These are phyloP conservation scores for Dryadula phaetusa DNA, from an alignment of 2,888 invertebrate species.

Conservation along the genomic window DNA sequence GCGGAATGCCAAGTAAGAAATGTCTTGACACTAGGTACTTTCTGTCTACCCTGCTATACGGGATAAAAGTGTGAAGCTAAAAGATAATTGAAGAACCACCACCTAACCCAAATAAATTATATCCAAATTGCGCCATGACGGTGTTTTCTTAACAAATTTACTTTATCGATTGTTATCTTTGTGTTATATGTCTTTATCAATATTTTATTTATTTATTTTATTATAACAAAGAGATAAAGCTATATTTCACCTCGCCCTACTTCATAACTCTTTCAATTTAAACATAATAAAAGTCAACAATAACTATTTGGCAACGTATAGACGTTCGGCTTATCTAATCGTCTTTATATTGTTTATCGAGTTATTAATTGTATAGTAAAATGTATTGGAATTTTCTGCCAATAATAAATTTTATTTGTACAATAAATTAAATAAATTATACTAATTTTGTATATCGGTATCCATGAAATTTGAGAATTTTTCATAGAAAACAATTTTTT, in stretches of 20 bases:
- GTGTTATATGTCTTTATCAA: not conserved
- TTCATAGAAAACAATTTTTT: too few species aligned
- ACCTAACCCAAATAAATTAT: too few species aligned
- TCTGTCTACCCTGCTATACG: too few species aligned
- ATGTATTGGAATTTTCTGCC: not conserved
- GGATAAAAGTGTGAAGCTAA: too few species aligned
- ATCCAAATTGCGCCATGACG: too few species aligned
- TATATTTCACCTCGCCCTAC: constrained; percentile 14
- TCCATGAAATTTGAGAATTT: too few species aligned
- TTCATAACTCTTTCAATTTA: constrained; percentile 3
- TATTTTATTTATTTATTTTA: not conserved
- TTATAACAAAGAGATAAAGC: not conserved
- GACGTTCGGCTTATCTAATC: constrained; percentile 39
- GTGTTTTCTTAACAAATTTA: not conserved
- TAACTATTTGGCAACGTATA: constrained; percentile 32
- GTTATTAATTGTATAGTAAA: not conserved
- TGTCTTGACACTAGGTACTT: too few species aligned
- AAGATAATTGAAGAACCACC: too few species aligned
- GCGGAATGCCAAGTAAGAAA: too few species aligned
- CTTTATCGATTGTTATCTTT: not conserved
- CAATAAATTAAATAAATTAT: too few species aligned
- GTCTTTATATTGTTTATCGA: not conserved
- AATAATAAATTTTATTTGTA: too few species aligned
- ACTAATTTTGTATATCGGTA: too few species aligned
- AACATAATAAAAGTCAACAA: constrained; percentile 12